Conservation (phyloP, 2,888 invertebrate genomes). For the Sinohyriopsis cumingii region DNA sequence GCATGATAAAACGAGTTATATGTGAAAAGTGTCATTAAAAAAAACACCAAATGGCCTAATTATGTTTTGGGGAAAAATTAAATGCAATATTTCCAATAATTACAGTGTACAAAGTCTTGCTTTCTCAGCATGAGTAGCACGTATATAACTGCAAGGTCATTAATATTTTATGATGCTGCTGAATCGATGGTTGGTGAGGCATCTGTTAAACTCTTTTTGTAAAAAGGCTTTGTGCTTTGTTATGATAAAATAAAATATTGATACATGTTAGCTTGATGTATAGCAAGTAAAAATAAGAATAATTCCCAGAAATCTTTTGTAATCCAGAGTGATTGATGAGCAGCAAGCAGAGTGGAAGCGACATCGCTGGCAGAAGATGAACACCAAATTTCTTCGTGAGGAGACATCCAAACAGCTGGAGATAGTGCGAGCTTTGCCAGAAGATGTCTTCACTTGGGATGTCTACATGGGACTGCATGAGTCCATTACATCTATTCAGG, state of each 20-base stretch:
- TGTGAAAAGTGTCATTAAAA: too few species aligned
- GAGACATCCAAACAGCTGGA: conserved; percentile 69
- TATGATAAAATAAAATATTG: neutral
- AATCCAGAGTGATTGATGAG: conserved; percentile 61
- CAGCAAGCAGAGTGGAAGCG: conserved; percentile 70
- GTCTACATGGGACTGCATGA: conserved; percentile 68
- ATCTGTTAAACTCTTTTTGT: too few species aligned
- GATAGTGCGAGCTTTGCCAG: conserved; percentile 64
- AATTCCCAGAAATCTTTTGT: neutral
- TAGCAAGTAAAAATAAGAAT: neutral
- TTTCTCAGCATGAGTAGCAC: too few species aligned
- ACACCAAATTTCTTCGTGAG: conserved; percentile 66
- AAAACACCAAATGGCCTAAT: too few species aligned
- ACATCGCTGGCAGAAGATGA: conserved; percentile 71
- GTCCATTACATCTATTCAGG: conserved; percentile 67
- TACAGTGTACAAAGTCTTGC: too few species aligned
- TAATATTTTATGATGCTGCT: neutral
- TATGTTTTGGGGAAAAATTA: too few species aligned
- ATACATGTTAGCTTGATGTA: neutral
- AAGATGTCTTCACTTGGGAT: conserved; percentile 69
- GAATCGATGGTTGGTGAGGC: conserved; percentile 1
- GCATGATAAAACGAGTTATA: too few species aligned
- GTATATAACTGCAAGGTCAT: too few species aligned
- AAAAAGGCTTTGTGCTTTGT: neutral
- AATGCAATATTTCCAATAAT: too few species aligned